Evolutionary conservation across 2,797 vertebrate genomes (phyloP).

Genomic region (Dryobates pubescens): DNA sequence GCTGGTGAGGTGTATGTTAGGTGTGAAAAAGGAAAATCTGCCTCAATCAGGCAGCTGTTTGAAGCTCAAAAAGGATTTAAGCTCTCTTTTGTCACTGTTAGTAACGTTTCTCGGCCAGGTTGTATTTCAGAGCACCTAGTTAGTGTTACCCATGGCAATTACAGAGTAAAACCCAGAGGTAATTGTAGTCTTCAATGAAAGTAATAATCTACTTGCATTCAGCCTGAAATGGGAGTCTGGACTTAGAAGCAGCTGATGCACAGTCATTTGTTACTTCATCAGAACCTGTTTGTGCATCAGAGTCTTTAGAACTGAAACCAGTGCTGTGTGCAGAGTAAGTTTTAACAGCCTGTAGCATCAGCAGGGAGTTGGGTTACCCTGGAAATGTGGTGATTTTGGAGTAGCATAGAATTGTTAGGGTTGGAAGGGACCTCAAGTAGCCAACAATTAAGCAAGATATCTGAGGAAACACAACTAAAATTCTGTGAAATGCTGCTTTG

Average conservation of each 20-base stretch:
- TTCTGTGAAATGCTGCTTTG: background rate
- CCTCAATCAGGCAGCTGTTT: background rate
- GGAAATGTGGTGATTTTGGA: background rate
- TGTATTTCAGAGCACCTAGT: background rate
- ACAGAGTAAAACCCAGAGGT: background rate
- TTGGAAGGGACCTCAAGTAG: background rate
- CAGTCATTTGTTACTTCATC: background rate
- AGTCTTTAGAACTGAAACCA: background rate
- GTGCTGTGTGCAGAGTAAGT: background rate
- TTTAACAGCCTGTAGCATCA: background rate
- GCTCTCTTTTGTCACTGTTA: background rate
- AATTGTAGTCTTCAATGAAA: background rate
- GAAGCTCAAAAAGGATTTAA: background rate
- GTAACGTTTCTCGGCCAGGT: background rate
- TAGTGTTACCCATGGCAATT: background rate
- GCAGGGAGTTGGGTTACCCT: background rate
- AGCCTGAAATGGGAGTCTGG: background rate
- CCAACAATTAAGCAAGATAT: background rate
- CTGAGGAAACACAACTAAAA: background rate
- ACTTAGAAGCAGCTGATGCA: background rate
- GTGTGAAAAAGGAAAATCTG: background rate
- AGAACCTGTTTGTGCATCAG: fast-evolving
- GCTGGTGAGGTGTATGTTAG: background rate
- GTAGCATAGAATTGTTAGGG: background rate
- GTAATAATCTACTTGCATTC: background rate